Conservation (phyloP, 2,113 vertebrate species). For the Fulmarus glacialis region DNA sequence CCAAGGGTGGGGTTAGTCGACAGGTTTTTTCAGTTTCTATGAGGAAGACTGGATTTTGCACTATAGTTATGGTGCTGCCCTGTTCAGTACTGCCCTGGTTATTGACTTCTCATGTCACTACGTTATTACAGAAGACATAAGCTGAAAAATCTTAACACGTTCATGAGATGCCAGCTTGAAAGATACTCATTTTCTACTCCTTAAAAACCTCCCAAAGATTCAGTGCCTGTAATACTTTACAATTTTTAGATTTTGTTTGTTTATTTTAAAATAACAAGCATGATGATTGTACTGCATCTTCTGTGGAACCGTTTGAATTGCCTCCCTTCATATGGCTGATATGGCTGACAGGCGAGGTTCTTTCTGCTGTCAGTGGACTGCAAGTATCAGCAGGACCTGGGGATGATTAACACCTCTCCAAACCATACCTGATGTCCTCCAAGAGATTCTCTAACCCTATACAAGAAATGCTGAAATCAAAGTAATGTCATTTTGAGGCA, state of each 20-base stretch:
- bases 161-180: neutral
- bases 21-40: neutral
- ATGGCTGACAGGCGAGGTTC: neutral
- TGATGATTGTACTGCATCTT: neutral
- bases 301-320: neutral
- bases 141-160: neutral
- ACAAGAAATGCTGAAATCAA: neutral
- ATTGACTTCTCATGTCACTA: neutral
- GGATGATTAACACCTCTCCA: neutral
- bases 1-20: neutral
- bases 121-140: neutral
- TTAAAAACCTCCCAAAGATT: neutral
- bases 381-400: neutral
- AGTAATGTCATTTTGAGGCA: neutral
- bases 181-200: neutral
- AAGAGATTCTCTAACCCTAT: neutral
- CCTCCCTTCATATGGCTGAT: neutral
- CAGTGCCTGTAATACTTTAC: neutral
- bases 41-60: neutral
- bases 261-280: neutral
- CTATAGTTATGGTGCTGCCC: neutral
- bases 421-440: neutral
- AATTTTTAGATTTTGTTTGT: neutral
- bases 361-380: neutral
- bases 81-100: neutral